phyloP scores from a whole-genome alignment of 2,797 vertebrate species.

The Chaetophractus vellerosus region DNA sequence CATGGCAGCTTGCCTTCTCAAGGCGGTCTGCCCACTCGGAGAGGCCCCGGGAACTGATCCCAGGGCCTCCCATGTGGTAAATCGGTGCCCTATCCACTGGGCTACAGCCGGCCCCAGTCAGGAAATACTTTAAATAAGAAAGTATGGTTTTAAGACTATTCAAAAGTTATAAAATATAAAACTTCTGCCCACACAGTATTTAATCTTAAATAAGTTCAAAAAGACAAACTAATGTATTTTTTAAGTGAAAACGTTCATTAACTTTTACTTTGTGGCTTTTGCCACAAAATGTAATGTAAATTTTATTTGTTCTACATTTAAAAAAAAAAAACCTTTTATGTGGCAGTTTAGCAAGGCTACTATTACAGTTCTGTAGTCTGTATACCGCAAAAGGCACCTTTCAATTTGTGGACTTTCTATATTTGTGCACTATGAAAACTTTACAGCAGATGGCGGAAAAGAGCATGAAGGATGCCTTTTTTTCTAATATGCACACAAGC shows the following conservation, averaged over 20 bases:
- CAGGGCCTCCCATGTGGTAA: no score
- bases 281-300: conserved; percentile 42
- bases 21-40: no score
- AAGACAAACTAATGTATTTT: conserved; percentile 38
- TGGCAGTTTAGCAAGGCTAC: conserved; percentile 42
- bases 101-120: no score
- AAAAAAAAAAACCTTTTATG: background rate
- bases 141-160: background rate
- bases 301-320: conserved; percentile 45
- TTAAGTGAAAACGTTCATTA: background rate
- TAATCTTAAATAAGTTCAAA: conserved; percentile 54
- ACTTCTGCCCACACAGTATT: background rate
- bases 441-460: conserved; percentile 72
- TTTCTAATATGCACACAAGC: background rate
- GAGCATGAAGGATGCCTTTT: background rate
- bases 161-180: conserved; percentile 57
- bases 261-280: conserved; percentile 39
- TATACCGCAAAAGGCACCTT: background rate
- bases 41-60: no score
- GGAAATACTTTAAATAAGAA: conserved; percentile 47
- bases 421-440: background rate
- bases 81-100: no score
- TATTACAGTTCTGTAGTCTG: background rate
- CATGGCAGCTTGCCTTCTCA: no score
- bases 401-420: background rate